Conservation (phyloP, 2,113 vertebrate species). For the Tringa solitaria region DNA sequence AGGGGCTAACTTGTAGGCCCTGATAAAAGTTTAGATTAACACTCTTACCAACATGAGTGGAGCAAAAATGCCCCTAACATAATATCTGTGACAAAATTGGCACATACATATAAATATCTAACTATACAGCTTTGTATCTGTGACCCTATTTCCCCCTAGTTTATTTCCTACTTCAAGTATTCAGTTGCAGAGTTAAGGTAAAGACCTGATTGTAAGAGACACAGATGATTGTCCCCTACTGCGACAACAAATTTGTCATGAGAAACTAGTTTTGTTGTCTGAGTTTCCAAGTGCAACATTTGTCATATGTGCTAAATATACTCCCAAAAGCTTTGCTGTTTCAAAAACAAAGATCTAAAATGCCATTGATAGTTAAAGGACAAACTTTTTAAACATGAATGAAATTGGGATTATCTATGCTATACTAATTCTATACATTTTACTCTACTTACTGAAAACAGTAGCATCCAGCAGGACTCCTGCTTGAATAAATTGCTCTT, state of each 20-base stretch:
- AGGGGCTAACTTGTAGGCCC: conserved; percentile 43
- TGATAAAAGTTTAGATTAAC: conserved; percentile 58
- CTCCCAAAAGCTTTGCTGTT: conserved; percentile 67
- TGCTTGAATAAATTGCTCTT: conserved; percentile 41
- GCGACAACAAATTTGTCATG: conserved; percentile 62
- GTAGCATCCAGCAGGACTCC: conserved; percentile 65
- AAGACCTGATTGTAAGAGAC: conserved; percentile 75
- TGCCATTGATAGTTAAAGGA: conserved; percentile 71
- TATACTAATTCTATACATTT: conserved; percentile 65
- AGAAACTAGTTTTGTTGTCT: conserved; percentile 65
- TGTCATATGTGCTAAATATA: conserved; percentile 72
- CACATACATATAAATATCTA: conserved; percentile 79
- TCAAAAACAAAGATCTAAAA: conserved; percentile 65
- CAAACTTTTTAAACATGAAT: conserved; percentile 75
- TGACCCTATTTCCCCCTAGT: conserved; percentile 68
- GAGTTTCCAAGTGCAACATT: conserved; percentile 73
- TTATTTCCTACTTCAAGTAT: conserved; percentile 83
- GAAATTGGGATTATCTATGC: conserved; percentile 59
- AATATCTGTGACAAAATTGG: conserved; percentile 81
- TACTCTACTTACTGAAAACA: conserved; percentile 63
- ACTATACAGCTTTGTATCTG: conserved; percentile 67
- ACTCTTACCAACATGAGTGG: conserved; percentile 66
- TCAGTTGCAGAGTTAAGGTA: conserved; percentile 76
- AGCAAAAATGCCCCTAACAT: conserved; percentile 69
- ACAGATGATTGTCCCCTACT: conserved; percentile 39